Percentiles rank a stretch among this genome's conserved stretches.
These are phyloP conservation scores for Nyctibius grandis DNA, from an alignment of 2,797 vertebrate species.

Conservation along the genomic window DNA sequence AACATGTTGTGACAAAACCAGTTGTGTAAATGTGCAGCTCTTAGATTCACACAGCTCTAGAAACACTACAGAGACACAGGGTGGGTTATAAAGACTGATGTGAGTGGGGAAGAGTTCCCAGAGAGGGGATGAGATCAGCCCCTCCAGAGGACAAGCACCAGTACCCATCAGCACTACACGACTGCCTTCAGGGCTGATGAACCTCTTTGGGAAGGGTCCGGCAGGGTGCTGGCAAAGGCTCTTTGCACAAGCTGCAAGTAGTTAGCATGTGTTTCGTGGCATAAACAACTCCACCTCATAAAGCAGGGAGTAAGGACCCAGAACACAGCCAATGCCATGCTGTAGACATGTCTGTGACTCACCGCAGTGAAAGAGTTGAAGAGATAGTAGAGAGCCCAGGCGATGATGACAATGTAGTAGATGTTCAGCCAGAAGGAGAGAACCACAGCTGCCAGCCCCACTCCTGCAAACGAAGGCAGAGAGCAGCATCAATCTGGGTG, in stretches of 20 bases:
- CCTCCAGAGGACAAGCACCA: background rate
- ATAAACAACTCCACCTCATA: background rate
- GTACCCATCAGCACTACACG: background rate
- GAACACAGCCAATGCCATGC: background rate
- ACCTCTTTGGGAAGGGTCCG: background rate
- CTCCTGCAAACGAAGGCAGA: slow-evolving; percentile 71
- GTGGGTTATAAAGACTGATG: background rate
- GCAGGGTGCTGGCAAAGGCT: background rate
- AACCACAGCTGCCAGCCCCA: slow-evolving; percentile 86
- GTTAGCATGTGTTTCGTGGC: background rate
- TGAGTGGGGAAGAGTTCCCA: background rate
- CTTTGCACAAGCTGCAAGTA: background rate
- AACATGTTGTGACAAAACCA: background rate
- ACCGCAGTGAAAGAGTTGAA: slow-evolving; percentile 88
- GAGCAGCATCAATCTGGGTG: background rate
- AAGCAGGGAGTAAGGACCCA: background rate
- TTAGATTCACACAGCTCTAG: background rate
- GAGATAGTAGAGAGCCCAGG: slow-evolving; percentile 92
- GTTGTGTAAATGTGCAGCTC: background rate
- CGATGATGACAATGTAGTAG: slow-evolving; percentile 93
- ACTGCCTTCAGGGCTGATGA: background rate
- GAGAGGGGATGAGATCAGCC: background rate
- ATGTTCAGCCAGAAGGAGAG: slow-evolving; percentile 93
- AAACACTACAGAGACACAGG: background rate
- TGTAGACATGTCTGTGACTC: background rate